These are phyloP conservation scores for Leuciscus idus DNA, from an alignment of 2,113 vertebrate genomes.

Conservation along the genomic window DNA sequence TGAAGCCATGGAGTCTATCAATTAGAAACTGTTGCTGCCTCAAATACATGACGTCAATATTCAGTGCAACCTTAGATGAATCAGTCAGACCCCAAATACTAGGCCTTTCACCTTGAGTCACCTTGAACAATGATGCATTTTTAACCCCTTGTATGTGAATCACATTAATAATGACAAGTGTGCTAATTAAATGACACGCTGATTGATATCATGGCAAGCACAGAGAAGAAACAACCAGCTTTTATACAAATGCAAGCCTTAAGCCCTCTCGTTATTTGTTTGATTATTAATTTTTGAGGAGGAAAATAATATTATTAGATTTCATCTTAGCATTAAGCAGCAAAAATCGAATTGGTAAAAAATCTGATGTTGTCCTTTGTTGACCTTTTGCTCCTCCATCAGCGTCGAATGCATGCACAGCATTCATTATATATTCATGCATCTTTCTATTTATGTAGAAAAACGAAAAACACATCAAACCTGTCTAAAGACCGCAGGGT, in stretches of 20 bases:
- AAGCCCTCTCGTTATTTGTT: background rate
- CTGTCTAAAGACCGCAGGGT: background rate
- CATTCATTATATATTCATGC: background rate
- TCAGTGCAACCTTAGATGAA: conserved; percentile 61
- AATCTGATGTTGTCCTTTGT: conserved; percentile 16
- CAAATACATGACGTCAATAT: conserved; percentile 58
- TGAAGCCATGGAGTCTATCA: conserved; percentile 51
- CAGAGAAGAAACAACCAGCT: background rate
- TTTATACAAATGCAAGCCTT: background rate
- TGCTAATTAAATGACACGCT: background rate
- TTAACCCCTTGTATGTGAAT: conserved; percentile 79
- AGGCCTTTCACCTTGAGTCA: conserved; percentile 87
- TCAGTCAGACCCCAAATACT: conserved; percentile 49
- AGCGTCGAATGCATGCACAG: background rate
- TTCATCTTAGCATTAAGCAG: too few species aligned
- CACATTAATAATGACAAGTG: conserved; percentile 3
- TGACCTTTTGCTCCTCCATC: conserved; percentile 16
- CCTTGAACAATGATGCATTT: conserved; percentile 91
- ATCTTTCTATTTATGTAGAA: background rate
- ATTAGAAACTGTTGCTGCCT: conserved; percentile 56
- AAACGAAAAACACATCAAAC: background rate
- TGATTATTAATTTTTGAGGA: background rate
- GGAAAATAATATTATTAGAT: background rate
- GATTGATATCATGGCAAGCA: background rate
- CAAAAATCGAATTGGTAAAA: background rate